A percentile compares a stretch with the other conserved stretches of the same genome.
phyloP scores from a whole-genome alignment of 1,140 invertebrate genomes.

The Platyscapa corneri region DNA sequence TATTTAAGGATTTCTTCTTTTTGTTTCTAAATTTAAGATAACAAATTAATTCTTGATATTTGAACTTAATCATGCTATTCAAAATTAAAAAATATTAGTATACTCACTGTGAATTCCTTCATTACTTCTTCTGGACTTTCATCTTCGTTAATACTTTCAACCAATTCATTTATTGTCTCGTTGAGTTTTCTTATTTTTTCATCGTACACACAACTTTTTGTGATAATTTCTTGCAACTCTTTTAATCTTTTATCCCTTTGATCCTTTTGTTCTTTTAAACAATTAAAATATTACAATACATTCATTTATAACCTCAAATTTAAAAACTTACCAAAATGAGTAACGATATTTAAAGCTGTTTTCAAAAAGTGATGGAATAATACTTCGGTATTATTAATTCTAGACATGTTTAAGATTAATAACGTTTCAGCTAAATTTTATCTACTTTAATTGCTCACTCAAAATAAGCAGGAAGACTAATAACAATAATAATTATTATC shows the following conservation, averaged over 20 bases:
- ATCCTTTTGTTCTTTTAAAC: slow-evolving; percentile 38
- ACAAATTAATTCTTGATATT: neutral
- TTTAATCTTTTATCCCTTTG: slow-evolving; percentile 39
- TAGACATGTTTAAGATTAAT: slow-evolving; percentile 5
- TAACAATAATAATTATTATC: too few species aligned
- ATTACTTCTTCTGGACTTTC: slow-evolving; percentile 30
- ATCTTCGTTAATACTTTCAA: slow-evolving; percentile 32
- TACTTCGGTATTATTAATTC: slow-evolving; percentile 22
- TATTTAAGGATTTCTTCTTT: slow-evolving; percentile 45
- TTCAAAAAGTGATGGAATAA: slow-evolving; percentile 45
- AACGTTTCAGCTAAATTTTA: too few species aligned
- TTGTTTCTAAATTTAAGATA: slow-evolving; percentile 31
- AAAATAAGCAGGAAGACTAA: too few species aligned
- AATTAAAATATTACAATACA: neutral
- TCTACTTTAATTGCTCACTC: too few species aligned
- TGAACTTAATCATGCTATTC: neutral
- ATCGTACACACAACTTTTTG: slow-evolving; percentile 47
- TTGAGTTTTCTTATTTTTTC: slow-evolving; percentile 43
- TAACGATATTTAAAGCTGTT: slow-evolving; percentile 56
- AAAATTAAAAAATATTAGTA: neutral
- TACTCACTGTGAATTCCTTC: slow-evolving; percentile 27
- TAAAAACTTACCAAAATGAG: slow-evolving; percentile 56
- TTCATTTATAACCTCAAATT: slow-evolving; percentile 1
- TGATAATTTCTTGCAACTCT: slow-evolving; percentile 49
- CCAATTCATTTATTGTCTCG: slow-evolving; percentile 33